These are phyloP conservation scores for Brienomyrus brachyistius DNA, from an alignment of 2,113 vertebrate genomes.

Conservation along the genomic window DNA sequence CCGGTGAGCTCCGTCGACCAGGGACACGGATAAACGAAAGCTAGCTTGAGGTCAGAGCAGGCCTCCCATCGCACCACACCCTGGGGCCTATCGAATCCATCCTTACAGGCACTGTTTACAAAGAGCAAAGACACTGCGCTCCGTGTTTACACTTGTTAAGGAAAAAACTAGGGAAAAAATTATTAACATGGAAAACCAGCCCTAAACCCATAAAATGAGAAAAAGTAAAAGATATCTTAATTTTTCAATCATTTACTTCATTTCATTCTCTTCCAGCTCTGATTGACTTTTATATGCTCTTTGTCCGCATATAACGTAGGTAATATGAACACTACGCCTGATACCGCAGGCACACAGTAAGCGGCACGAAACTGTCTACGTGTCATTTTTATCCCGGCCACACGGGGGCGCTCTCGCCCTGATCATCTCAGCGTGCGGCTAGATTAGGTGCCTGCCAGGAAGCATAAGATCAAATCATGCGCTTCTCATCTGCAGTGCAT, in stretches of 20 bases:
- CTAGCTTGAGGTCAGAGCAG: neutral
- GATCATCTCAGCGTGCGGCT: slow-evolving; percentile 25
- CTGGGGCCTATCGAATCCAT: neutral
- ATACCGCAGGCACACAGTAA: neutral
- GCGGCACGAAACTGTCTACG: slow-evolving; percentile 3
- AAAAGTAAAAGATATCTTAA: neutral
- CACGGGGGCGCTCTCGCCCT: slow-evolving; percentile 50
- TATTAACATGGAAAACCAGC: neutral
- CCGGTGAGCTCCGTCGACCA: neutral
- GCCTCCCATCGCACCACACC: neutral
- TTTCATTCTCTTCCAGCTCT: neutral
- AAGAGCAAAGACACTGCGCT: neutral
- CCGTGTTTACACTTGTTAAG: neutral
- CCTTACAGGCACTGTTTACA: neutral
- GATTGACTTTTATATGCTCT: neutral
- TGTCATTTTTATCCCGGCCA: slow-evolving; percentile 35
- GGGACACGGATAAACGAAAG: neutral
- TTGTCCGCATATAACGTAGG: neutral
- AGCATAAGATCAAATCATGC: slow-evolving; percentile 61
- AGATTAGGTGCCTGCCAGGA: slow-evolving; percentile 57
- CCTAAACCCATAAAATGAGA: neutral
- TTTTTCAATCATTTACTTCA: neutral
- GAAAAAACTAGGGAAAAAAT: neutral
- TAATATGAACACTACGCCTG: neutral
- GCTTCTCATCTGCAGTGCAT: slow-evolving; percentile 68